Percentiles rank a stretch among this genome's conserved stretches.
Conservation (phyloP, 2,888 invertebrate species). For the Agrotis puta region DNA sequence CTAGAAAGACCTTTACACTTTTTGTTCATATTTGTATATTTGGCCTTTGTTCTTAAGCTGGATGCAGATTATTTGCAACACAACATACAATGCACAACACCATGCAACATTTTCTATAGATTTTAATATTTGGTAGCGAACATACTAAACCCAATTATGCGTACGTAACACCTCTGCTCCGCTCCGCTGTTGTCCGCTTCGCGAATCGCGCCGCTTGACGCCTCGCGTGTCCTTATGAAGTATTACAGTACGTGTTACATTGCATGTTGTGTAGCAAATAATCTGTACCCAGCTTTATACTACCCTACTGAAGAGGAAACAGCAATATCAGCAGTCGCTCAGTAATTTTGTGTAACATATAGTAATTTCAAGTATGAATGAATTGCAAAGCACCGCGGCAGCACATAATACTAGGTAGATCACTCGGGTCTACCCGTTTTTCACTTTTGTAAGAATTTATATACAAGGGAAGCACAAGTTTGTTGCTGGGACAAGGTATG, state of each 20-base stretch:
- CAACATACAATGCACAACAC: no score
- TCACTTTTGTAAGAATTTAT: conserved; percentile 64
- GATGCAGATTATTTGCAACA: no score
- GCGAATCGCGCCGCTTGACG: no score
- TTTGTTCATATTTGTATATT: conserved; percentile 3
- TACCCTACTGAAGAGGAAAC: conserved; percentile 6
- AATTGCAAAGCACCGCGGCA: conserved; percentile 13
- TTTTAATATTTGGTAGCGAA: no score
- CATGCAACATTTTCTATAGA: no score
- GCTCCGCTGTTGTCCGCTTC: no score
- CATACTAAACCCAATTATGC: no score
- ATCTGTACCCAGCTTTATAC: not conserved
- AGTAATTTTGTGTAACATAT: conserved; percentile 19
- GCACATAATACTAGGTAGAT: conserved; percentile 21
- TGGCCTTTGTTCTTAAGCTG: not conserved
- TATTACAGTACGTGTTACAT: no score
- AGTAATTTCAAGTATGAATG: conserved; percentile 9
- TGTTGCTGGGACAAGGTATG: not conserved
- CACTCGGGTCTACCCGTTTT: conserved; percentile 45
- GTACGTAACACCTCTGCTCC: no score
- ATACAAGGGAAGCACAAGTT: conserved; percentile 17
- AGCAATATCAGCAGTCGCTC: conserved; percentile 25
- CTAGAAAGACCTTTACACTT: not conserved
- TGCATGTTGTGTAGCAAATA: no score
- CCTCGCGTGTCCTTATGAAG: no score